Evolutionary conservation across 2,797 vertebrate genomes (phyloP), one percentile per base, ranked within the genome.

Genomic region (Molossus molossus): DNA sequence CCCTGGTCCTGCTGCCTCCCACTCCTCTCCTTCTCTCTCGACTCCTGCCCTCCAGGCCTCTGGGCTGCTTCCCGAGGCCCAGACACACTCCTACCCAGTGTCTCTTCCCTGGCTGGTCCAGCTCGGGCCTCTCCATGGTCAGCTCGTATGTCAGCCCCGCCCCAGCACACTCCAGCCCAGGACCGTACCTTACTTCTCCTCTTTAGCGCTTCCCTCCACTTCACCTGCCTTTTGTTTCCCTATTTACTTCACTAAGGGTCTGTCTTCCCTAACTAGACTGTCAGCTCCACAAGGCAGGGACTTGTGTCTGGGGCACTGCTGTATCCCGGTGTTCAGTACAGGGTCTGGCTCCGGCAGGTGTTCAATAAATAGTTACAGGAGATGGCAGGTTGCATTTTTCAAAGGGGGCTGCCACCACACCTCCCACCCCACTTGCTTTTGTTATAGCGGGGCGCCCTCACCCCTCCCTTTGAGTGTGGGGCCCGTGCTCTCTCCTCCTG

Each of bases 151-250:
- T 2, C 3, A 6, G 33, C 4, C 23, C 53, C 21, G 3, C 5
- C 40, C 60, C 50, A 5, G 9, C 1, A 0, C 2, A 1, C 20
- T 9, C 64, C 2, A 7, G 45, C 20, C 11, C 65, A 60, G 13
- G 6, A 17, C 0, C 40, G 11, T 10, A 9, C 0, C 1, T 5
- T 1, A 9, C 48, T 6, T 15, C 9, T 29, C 18, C 40, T 58
- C 53, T 29, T 70, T 9, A 37, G 50, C 37, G 0, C 37, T 23
- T 1, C 6, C 62, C 5, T n/a, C 37, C 12, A 11, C 60, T 33
- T n/a, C 2, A 17, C 0, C 6, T 6, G 37, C 40, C 55, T 29
- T 64, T 67, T 14, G 11, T 40, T 67, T 65, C 37, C 60, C 33
- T 21, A 3, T 12, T 53, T 21, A 23, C 48, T 29, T 82, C 27